Conservation (phyloP, 2,888 invertebrate genomes). For the Mystacides longicornis region DNA sequence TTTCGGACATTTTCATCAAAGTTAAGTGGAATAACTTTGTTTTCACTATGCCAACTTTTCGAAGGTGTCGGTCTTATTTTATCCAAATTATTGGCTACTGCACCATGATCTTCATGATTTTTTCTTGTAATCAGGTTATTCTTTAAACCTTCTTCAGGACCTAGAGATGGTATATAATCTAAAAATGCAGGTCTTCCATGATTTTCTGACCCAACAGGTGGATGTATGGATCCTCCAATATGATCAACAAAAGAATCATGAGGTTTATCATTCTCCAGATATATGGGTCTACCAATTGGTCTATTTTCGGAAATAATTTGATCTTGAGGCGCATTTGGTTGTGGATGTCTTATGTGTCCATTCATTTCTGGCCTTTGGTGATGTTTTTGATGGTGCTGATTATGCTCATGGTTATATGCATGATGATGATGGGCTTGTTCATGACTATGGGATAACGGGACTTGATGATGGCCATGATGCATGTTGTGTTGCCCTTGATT, state of each 20-base stretch:
- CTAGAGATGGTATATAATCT: slow-evolving; percentile 44
- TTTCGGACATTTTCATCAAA: slow-evolving; percentile 11
- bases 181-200: slow-evolving; percentile 43
- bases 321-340: slow-evolving; percentile 8
- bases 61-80: slow-evolving; percentile 17
- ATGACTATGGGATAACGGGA: neutral
- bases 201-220: slow-evolving; percentile 33
- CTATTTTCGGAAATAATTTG: slow-evolving; percentile 17
- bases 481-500: neutral
- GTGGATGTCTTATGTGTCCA: slow-evolving; percentile 10
- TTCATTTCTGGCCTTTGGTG: slow-evolving; percentile 3
- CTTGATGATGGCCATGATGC: slow-evolving; percentile 9
- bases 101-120: slow-evolving; percentile 21
- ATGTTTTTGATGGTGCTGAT: slow-evolving; percentile 9
- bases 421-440: slow-evolving; percentile 1
- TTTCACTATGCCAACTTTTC: slow-evolving; percentile 15
- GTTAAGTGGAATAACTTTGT: slow-evolving; percentile 14
- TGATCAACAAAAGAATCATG: slow-evolving; percentile 23
- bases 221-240: slow-evolving; percentile 30
- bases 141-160: slow-evolving; percentile 29
- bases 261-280: slow-evolving; percentile 20
- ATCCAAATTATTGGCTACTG: slow-evolving; percentile 14
- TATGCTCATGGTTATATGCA: slow-evolving; percentile 5
- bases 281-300: slow-evolving; percentile 15
- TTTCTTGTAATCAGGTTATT: slow-evolving; percentile 25